Base-by-base conservation (phyloP, 1,140 invertebrate species). In the Cyrtorhinus lividipennis region DNA sequence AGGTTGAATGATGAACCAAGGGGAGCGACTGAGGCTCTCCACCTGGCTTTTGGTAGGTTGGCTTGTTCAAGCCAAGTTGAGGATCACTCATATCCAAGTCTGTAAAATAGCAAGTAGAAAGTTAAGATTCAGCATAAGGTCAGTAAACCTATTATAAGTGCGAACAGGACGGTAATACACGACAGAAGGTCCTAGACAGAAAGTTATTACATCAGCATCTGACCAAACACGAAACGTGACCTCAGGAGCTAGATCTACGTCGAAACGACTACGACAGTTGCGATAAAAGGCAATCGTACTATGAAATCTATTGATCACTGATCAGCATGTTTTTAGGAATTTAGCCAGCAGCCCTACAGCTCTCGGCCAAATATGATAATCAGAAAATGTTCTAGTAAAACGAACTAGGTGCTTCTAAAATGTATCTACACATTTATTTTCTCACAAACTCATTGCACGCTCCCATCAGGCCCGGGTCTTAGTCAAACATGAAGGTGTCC, bases 71-170 rank as follows among this genome's bases (percentile, higher is more conserved):
- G 63, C 63, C 63, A 64, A 53, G 48, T 10, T 64, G 63, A 20
- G 44, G 45, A 30, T 64, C 56, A 46, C 59, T 64, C 63, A 64
- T 64, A 25, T 64, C 63, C 57, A 64, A 61, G 59, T 64, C 63
- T 64, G 59, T 1, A 61, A 64, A 18, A 22, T 23, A 59, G 38
- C 5, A n/a, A 57, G 24, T 24, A 56, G 5, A 56, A 38, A 38
- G 30, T 5, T 38, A 15, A 38, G 30, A 8, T 38, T n/a, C n/a
- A n/a, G n/a, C 5, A 38, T 38, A 15, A 5, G 5, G 15, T 38
- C 15, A 15, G 5, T 15, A 38, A 5, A 38, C 5, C 30, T 15
- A 38, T 8, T 15, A 38, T 5, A 38, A 38, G 15, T 38, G 15
- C 30, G n/a, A 38, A 8, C 30, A 38, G 5, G 30, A 38, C 15